phyloP scores from a whole-genome alignment of 2,888 invertebrate genomes.

The Amphipoea lucens region DNA sequence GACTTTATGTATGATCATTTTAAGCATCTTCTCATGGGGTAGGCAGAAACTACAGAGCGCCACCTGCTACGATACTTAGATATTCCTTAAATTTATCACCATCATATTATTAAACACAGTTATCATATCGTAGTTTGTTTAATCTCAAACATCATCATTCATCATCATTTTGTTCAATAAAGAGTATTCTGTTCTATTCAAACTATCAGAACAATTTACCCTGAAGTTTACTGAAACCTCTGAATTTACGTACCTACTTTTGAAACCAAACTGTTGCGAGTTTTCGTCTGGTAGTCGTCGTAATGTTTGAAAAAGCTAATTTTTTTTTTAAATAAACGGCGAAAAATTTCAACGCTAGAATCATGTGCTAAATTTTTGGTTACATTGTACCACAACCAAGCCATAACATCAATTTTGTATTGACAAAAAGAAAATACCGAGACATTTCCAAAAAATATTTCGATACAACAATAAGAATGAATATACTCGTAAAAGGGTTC shows the following conservation, averaged over 20 bases:
- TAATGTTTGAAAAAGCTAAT: no score
- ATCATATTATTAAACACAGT: background rate
- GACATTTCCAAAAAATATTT: constrained; percentile 18
- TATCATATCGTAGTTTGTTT: background rate
- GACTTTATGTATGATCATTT: no score
- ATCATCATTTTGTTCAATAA: no score
- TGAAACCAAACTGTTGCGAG: background rate
- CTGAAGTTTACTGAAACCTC: background rate
- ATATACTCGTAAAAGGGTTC: constrained; percentile 45
- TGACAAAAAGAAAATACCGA: background rate
- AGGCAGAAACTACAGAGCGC: no score
- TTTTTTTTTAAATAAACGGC: background rate
- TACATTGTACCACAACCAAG: background rate
- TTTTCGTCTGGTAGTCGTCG: no score
- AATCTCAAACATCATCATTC: no score
- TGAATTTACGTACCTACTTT: background rate
- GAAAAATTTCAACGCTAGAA: background rate
- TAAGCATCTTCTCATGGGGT: no score
- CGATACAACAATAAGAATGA: constrained; percentile 21
- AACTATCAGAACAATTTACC: background rate
- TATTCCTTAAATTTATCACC: background rate
- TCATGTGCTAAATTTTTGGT: background rate
- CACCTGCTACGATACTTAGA: background rate
- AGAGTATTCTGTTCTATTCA: no score
- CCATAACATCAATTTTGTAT: constrained; percentile 11